A percentile compares a stretch with the other conserved stretches of the same genome.
These are phyloP conservation scores for Eristalinus sepulchralis DNA, from an alignment of 2,888 invertebrate genomes.

Conservation along the genomic window DNA sequence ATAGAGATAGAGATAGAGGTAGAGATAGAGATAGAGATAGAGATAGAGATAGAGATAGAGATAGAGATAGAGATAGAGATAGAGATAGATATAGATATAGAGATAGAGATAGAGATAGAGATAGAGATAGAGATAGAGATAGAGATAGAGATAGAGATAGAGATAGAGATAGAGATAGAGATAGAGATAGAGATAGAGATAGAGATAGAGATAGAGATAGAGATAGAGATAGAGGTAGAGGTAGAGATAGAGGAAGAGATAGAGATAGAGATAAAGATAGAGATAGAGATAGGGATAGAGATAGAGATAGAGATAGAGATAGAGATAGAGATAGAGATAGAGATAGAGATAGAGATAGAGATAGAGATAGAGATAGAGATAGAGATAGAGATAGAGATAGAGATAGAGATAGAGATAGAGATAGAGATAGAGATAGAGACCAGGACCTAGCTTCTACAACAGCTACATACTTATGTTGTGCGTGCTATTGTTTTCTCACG, in stretches of 20 bases:
- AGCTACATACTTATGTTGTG: too few species aligned
- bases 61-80: not conserved
- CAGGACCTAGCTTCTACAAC: too few species aligned
- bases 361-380: slow-evolving; percentile 2
- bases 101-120: not conserved
- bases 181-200: not conserved
- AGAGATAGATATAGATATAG: not conserved
- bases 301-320: slow-evolving; percentile 2
- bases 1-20: too few species aligned
- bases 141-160: not conserved
- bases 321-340: slow-evolving; percentile 2
- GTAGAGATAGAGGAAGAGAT: not conserved
- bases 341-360: slow-evolving; percentile 2
- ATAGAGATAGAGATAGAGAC: not conserved
- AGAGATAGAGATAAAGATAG: not conserved
- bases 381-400: slow-evolving; percentile 2
- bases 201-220: slow-evolving; percentile 2
- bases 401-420: slow-evolving; percentile 2
- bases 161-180: not conserved
- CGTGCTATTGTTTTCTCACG: too few species aligned
- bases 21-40: not conserved
- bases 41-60: not conserved
- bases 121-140: not conserved
- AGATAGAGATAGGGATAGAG: not conserved
- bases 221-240: not conserved